Evolutionary conservation across 2,797 vertebrate genomes (phyloP), one percentile per base, ranked within the genome.

Genomic region (Ctenopoma multispine): DNA sequence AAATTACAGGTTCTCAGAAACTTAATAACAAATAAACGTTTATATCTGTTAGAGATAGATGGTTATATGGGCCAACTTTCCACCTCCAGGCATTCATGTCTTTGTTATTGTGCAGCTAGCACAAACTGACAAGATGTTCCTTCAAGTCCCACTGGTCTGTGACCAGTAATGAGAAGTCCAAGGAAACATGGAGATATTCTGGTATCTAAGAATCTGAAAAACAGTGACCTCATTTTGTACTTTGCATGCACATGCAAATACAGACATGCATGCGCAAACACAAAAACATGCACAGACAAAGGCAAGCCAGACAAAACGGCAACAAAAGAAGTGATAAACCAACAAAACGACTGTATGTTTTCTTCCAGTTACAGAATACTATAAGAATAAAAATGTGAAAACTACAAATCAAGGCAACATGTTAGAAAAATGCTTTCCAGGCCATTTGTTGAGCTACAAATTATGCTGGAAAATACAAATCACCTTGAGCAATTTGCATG

Each of bases 381-480:
- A 13, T n/a, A 34, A 50, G 27, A 68, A 64, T 49, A 18, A 69
- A 34, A 67, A 73, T 18, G 2, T n/a, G 7, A 59, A 63, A 62
- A 63, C 40, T 48, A 50, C 56, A 72, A 48, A 54, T 36, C 4
- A 29, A 67, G 13, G 70, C 49, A 69, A 59, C 27, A 27, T 21
- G 18, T 63, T 43, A 24, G 3, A 53, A 69, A 69, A 49, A 38
- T 8, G 18, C 43, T 67, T 58, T 14, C 40, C 48, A 4, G 71
- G 49, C 36, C 38, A 48, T 79, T 82, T 81, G 79, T 66, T 68
- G 50, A 64, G 46, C 61, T 49, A 68, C 59, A 79, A 75, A 80
- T 81, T 68, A 67, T 61, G 72, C 74, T 50, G 59, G 18, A 58
- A 83, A 86, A 84, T 54, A 81, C 68, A 78, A 81, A 82, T 85